Evolutionary conservation across 2,113 vertebrate species (phyloP), one percentile per base, ranked within the genome.

Genomic region (Clinocottus analis): DNA sequence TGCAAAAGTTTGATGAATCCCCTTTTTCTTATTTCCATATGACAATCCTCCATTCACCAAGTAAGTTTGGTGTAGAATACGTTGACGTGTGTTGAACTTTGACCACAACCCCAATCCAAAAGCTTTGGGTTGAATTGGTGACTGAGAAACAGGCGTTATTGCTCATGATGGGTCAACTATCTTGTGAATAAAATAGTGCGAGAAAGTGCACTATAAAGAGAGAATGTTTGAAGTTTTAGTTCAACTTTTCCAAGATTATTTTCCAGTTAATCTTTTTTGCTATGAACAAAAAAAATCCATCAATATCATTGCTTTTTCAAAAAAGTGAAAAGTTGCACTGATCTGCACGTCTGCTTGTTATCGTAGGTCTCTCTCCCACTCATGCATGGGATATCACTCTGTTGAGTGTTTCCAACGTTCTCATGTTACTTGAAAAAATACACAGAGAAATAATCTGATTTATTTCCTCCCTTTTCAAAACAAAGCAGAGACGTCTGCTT

Each of bases 381-480:
- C 70, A 31, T 29, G n/a, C 41, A 49, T 85, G 64, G 65, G 75
- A 87, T 76, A 82, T 75, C 39, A 45, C 8, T 69, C 45, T 3
- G 17, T 2, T 4, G 17, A 61, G 60, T 17, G 0, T 70, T 84
- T 82, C 83, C 69, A 85, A 58, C 35, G 10, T 71, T 81, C 79
- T 90, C 63, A 45, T 79, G 85, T 91, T 87, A 72, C 89, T 80
- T 87, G 23, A 77, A 55, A 75, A 87, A 90, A 87, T 69, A 91
- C 59, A 84, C 81, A 82, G 14, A 58, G 84, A 21, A 87, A 84
- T 87, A 89, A 87, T 75, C 65, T 61, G 66, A 90, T 91, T 85
- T 74, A 90, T 88, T 82, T 82, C 80, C 41, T 77, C 64, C 27
- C 31, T 68, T 89, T 85, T 84, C 29, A 76, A 81, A 91, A 80